A percentile compares a stretch with the other conserved stretches of the same genome.
Evolutionary conservation across 2,797 vertebrate genomes (phyloP).

Genomic region (Masticophis lateralis): DNA sequence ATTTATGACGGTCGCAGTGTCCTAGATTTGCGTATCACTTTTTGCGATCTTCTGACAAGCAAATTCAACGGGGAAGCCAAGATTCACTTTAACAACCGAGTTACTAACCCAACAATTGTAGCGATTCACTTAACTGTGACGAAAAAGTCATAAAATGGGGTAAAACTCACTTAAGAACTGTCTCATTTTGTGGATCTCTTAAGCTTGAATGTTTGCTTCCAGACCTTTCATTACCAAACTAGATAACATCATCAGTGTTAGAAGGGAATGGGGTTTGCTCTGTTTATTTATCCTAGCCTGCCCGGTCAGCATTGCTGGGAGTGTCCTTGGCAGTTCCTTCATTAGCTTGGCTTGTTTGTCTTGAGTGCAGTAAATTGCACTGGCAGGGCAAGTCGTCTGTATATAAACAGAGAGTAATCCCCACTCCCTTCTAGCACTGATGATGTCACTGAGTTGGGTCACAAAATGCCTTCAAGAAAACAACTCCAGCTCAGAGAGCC

Average conservation of each 20-base stretch:
- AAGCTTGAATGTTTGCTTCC: not conserved
- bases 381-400: not conserved
- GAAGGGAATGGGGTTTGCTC: not conserved
- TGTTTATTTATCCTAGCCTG: not conserved
- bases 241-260: not conserved
- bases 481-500: not conserved
- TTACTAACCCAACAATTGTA: not conserved
- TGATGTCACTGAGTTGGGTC: not conserved
- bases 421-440: not conserved
- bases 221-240: not conserved
- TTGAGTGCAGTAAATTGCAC: not conserved
- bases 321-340: not conserved
- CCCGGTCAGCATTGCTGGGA: not conserved
- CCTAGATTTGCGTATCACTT: fast-evolving
- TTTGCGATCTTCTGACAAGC: too few species aligned
- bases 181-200: not conserved
- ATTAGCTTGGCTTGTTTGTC: not conserved
- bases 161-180: too few species aligned
- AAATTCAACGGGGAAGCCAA: too few species aligned
- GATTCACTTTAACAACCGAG: not conserved
- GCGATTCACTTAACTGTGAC: too few species aligned
- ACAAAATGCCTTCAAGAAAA: not conserved
- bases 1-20: not conserved
- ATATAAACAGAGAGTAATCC: not conserved
- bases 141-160: too few species aligned